A percentile compares a stretch with the other conserved stretches of the same genome.
Conservation (phyloP, 2,888 invertebrate genomes). For the Copidosoma aretas region DNA sequence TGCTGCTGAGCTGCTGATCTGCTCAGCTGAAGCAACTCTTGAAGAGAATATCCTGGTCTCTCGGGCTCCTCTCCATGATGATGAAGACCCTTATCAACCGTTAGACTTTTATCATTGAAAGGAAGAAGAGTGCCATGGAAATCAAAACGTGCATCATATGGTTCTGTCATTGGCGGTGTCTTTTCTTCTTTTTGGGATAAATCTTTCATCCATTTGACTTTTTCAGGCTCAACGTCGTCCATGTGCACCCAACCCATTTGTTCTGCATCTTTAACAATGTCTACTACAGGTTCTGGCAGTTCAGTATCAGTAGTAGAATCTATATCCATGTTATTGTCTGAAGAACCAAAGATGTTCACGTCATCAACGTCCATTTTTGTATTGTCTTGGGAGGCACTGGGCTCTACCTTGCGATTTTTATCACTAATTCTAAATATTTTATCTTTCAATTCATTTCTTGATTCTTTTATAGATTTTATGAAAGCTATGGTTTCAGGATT, state of each 20-base stretch:
- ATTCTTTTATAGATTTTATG: slow-evolving; percentile 65
- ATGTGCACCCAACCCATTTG: slow-evolving; percentile 83
- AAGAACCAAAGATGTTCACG: background rate
- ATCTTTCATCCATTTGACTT: slow-evolving; percentile 87
- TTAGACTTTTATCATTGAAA: slow-evolving; percentile 69
- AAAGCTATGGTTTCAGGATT: slow-evolving; percentile 75
- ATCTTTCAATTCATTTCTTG: slow-evolving; percentile 46
- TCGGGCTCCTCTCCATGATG: slow-evolving; percentile 94
- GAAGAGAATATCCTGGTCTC: slow-evolving; percentile 88
- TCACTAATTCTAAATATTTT: slow-evolving; percentile 43
- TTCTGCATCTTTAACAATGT: slow-evolving; percentile 61
- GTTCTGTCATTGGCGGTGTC: slow-evolving; percentile 63
- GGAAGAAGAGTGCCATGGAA: slow-evolving; percentile 81
- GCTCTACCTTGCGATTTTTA: slow-evolving; percentile 26
- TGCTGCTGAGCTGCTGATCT: slow-evolving; percentile 83
- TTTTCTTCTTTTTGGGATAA: slow-evolving; percentile 65
- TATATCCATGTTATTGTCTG: slow-evolving; percentile 42
- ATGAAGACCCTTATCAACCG: slow-evolving; percentile 74
- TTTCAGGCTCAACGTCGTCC: slow-evolving; percentile 83
- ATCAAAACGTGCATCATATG: slow-evolving; percentile 83
- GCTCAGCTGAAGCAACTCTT: slow-evolving; percentile 83
- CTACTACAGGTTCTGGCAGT: slow-evolving; percentile 49
- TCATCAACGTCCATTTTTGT: slow-evolving; percentile 1
- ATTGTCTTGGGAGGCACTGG: background rate
- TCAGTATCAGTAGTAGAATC: slow-evolving; percentile 17